These are phyloP conservation scores for Brachionus calyciflorus DNA, from an alignment of 1,140 invertebrate genomes.

Conservation along the genomic window DNA sequence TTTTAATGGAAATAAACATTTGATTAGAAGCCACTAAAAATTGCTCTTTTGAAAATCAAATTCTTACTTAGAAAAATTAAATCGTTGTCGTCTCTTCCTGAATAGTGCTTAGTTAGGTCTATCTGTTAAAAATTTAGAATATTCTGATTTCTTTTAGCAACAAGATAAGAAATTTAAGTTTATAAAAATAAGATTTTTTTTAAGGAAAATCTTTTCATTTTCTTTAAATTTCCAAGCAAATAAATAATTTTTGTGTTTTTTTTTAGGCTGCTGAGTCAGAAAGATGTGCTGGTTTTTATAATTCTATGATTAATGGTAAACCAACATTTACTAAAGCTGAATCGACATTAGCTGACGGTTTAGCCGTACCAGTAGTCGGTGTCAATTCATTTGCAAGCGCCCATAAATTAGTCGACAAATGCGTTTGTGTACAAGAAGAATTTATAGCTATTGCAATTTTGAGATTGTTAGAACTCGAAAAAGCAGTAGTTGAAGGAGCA, in stretches of 20 bases:
- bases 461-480: conserved; percentile 79
- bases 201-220: too few species aligned
- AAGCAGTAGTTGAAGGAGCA: conserved; percentile 85
- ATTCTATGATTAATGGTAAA: conserved; percentile 68
- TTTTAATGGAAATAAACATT: too few species aligned
- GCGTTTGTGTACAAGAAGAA: conserved; percentile 56
- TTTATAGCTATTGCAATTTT: conserved; percentile 81
- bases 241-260: not conserved
- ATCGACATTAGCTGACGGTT: conserved; percentile 79
- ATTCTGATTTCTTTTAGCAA: too few species aligned
- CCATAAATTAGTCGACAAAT: conserved; percentile 73
- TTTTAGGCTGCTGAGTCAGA: conserved; percentile 84
- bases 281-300: conserved; percentile 76
- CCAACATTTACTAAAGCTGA: conserved; percentile 69
- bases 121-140: too few species aligned
- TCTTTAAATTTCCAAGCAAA: not conserved
- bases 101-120: too few species aligned
- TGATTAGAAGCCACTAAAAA: too few species aligned
- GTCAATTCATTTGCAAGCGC: conserved; percentile 81
- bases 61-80: too few species aligned
- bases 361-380: conserved; percentile 83
- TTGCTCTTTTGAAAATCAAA: too few species aligned
- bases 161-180: too few species aligned
- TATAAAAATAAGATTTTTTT: too few species aligned
- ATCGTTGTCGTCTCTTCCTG: too few species aligned